Evolutionary conservation across 2,797 vertebrate genomes (phyloP), one percentile per base, ranked within the genome.

Genomic region (Chelidonichthys spinosus): DNA sequence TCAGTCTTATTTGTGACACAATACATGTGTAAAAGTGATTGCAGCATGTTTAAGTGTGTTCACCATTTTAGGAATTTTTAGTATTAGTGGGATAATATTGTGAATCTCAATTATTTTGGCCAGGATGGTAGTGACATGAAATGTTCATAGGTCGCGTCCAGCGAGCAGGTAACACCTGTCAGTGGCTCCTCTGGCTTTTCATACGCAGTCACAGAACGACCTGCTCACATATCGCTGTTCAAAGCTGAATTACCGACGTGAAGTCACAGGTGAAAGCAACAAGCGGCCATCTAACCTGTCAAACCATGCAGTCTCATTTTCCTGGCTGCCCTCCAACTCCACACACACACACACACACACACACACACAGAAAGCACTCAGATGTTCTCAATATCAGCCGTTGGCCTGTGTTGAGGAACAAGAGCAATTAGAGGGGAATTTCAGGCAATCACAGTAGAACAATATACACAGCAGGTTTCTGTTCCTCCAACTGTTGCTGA

Each of bases 401-500:
- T 72, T 83, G 88, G 86, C 78, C 79, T 60, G 68, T 47, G 72
- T 46, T 37, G 73, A 85, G 75, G 85, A 88, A 85, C 78, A 73
- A 79, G 77, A 85, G 82, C 79, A 86, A 92, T 91, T 90, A 87
- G 63, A 76, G 79, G 76, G 76, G 81, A 86, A 87, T 86, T 88
- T 89, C 82, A 78, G 85, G 87, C 88, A 91, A 88, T 92, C 90
- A 86, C 86, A 76, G 81, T 83, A 85, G 78, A 89, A 88, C 82
- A 90, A 90, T 87, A 87, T 85, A 90, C 91, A 86, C 80, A 79
- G 85, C 83, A 69, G 76, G 81, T 80, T 88, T 76, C 68, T 79
- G 75, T 83, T 83, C 76, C 52, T 88, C 86, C 85, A 80, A 89
- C 81, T 85, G 85, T 83, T 87, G 85, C 74, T 62, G 4, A 43